Conservation (phyloP, 2,797 vertebrate species). For the Masticophis lateralis region DNA sequence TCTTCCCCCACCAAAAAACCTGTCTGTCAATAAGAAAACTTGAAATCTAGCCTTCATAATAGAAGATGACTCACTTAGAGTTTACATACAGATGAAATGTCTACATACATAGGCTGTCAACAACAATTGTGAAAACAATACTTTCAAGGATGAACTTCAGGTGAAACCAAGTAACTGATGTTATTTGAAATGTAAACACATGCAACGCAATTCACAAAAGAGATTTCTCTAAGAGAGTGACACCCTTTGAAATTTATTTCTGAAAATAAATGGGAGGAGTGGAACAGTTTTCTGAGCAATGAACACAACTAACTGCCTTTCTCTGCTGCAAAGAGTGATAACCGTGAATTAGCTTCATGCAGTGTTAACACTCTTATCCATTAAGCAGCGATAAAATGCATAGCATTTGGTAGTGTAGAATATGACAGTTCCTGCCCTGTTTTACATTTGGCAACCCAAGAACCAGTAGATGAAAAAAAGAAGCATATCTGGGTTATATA, state of each 20-base stretch:
- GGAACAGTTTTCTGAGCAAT: neutral
- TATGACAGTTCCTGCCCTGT: neutral
- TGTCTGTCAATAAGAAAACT: neutral
- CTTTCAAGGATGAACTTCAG: neutral
- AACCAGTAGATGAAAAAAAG: neutral
- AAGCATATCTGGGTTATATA: neutral
- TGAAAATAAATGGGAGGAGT: neutral
- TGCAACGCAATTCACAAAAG: neutral
- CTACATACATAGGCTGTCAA: neutral
- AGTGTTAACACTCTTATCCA: neutral
- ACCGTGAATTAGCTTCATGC: neutral
- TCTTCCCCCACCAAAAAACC: neutral
- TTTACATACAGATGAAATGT: neutral
- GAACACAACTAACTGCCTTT: neutral
- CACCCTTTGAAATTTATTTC: neutral
- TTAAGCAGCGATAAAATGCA: neutral
- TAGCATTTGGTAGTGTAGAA: neutral
- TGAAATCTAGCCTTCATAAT: neutral
- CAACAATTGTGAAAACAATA: neutral
- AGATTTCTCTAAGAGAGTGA: neutral
- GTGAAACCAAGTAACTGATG: neutral
- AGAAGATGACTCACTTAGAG: neutral
- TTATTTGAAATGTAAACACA: neutral
- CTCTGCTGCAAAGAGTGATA: neutral
- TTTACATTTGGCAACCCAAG: neutral